Base-by-base conservation (phyloP, 2,888 invertebrate species). In the Dyspetes luteomarginatus region DNA sequence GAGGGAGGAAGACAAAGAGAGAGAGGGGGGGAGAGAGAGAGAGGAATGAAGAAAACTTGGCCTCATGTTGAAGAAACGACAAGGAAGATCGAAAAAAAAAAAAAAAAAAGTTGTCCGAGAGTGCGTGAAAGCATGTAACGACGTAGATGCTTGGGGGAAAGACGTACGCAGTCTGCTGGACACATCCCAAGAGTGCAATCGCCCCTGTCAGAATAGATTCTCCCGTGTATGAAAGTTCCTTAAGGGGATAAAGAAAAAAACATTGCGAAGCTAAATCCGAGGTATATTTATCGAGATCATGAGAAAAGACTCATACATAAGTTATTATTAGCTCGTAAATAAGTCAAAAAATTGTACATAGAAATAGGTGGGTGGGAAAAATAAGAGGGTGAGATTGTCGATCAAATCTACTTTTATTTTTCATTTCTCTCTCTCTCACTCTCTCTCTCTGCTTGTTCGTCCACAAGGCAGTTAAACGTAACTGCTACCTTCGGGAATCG, bases 391-490 rank as follows among this genome's bases (percentile, higher is more conserved):
- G n/a, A 36, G 12, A 36, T 36, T 36, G 12, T n/a, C 36, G 9
- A 36, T 48, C n/a, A 48, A 48, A 48, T 48, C 17, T 48, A n/a
- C 45, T 15, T 36, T 36, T 36, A 9, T 36, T 28, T 30, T 3
- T 62, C 41, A 24, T 72, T 19, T 22, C 19, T 30, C 24, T 36
- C 7, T 2, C 17, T 36, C 26, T 62, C 30, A 7, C 22, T 48
- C 43, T 62, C 22, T 28, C 28, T 28, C 45, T 77, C 56, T 24
- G n/a, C 24, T 17, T 50, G 5, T 19, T 48, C 30, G 17, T 28
- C 30, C 19, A 12, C 4, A 28, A 19, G 48, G 48, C n/a, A n/a
- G 30, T 12, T 7, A 48, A 65, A 28, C 65, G 12, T 12, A 28
- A 50, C n/a, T 17, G 22, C 7, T 52, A 50, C 43, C 22, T 62